phyloP scores from a whole-genome alignment of 2,113 vertebrate species.

The Syngnathus typhle region DNA sequence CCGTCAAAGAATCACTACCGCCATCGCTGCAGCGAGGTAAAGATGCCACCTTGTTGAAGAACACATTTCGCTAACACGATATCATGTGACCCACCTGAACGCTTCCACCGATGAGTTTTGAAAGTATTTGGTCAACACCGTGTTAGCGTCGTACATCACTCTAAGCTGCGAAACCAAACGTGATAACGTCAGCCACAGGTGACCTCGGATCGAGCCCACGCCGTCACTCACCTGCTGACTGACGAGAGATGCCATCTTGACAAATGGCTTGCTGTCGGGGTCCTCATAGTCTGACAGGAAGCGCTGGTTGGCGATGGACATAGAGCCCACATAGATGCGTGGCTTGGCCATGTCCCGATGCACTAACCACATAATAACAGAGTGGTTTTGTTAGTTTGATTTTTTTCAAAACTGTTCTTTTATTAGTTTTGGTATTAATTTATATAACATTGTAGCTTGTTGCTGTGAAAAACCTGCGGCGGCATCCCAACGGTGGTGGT shows the following conservation, averaged over 20 bases:
- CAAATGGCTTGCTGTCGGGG: constrained; percentile 41
- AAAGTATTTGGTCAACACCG: constrained; percentile 48
- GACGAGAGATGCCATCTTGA: constrained; percentile 43
- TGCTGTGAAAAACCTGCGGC: no score
- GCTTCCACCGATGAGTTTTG: constrained; percentile 55
- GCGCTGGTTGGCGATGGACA: constrained; percentile 46
- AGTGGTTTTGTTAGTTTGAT: no score
- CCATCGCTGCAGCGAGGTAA: constrained; percentile 42
- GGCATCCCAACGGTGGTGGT: no score
- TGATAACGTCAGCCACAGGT: neutral
- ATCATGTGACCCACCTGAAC: constrained; percentile 63
- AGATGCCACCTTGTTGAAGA: neutral
- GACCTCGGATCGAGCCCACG: neutral
- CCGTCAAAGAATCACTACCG: constrained; percentile 31
- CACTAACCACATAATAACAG: constrained; percentile 33
- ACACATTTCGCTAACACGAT: no score
- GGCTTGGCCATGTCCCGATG: constrained; percentile 25
- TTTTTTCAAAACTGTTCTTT: no score
- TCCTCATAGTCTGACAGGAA: constrained; percentile 55
- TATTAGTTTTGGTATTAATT: no score
- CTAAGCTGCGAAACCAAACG: constrained; percentile 61
- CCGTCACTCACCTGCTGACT: constrained; percentile 44
- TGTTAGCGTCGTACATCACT: constrained; percentile 51
- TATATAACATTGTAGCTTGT: no score
- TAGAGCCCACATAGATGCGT: constrained; percentile 57